Conservation (phyloP, 2,888 invertebrate genomes). For the Agonum fuliginosum region DNA sequence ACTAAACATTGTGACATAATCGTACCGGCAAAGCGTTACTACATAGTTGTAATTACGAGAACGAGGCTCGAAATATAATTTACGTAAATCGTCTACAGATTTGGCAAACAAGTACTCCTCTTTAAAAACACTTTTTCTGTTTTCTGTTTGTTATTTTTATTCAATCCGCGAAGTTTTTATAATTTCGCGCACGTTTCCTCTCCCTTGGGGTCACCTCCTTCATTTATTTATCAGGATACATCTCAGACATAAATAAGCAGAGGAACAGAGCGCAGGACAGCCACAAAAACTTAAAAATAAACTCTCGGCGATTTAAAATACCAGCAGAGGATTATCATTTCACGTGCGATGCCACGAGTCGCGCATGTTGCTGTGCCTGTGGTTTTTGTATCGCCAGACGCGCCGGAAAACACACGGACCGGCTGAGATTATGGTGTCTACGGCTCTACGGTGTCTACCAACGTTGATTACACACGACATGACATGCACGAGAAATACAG, state of each 20-base stretch:
- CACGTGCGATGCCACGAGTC: background rate
- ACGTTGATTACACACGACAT: too few species aligned
- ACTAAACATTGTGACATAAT: too few species aligned
- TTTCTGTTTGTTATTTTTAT: background rate
- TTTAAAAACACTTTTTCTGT: background rate
- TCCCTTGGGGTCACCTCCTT: background rate
- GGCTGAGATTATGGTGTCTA: background rate
- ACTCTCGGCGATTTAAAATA: background rate
- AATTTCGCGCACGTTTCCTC: background rate
- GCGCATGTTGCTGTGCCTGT: background rate
- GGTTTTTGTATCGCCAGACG: background rate
- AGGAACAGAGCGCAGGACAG: background rate
- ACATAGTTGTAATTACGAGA: too few species aligned
- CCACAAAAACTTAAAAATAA: background rate
- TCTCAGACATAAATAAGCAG: background rate
- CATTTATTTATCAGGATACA: background rate
- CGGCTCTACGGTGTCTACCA: too few species aligned
- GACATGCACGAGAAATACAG: too few species aligned
- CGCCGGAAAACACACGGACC: background rate
- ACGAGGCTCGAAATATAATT: too few species aligned
- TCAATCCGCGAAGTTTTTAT: background rate
- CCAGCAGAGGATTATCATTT: background rate
- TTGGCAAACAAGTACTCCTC: too few species aligned
- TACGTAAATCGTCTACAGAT: too few species aligned
- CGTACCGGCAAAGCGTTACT: too few species aligned